These are phyloP conservation scores for Cybosia mesomella DNA, from an alignment of 2,888 invertebrate species.

Conservation along the genomic window DNA sequence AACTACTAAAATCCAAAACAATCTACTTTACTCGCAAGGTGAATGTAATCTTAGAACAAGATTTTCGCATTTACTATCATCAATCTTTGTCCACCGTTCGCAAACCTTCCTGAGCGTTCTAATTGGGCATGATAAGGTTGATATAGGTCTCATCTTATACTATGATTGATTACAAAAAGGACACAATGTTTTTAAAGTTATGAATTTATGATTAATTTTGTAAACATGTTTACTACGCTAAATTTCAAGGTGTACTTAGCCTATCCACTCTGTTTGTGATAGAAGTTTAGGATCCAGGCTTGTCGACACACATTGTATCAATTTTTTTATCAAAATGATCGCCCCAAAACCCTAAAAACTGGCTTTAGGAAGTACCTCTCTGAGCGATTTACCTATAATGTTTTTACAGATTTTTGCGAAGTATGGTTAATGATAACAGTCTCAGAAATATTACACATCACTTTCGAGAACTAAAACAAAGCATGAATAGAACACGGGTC, in stretches of 20 bases:
- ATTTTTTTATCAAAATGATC: no score
- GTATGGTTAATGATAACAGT: no score
- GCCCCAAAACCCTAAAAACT: no score
- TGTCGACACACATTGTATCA: no score
- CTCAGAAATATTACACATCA: no score
- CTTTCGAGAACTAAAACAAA: no score
- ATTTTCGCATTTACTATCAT: conserved; percentile 57
- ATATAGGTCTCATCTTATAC: conserved; percentile 55
- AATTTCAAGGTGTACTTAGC: neutral
- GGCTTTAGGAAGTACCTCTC: neutral
- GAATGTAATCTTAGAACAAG: conserved; percentile 44
- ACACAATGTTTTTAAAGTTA: conserved; percentile 29
- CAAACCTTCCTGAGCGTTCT: conserved; percentile 63
- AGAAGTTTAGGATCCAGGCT: no score
- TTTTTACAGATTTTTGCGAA: no score
- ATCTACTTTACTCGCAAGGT: conserved; percentile 28
- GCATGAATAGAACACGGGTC: no score
- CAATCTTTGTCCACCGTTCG: conserved; percentile 60
- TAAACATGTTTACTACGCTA: neutral
- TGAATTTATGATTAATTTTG: conserved; percentile 3
- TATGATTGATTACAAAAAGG: conserved; percentile 56
- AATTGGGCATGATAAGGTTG: conserved; percentile 59
- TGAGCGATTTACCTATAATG: no score
- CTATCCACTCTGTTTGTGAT: neutral
- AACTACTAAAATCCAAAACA: conserved; percentile 26